A percentile compares a stretch with the other conserved stretches of the same genome.
Conservation (phyloP, 2,888 invertebrate genomes). For the Heliconius erato region DNA sequence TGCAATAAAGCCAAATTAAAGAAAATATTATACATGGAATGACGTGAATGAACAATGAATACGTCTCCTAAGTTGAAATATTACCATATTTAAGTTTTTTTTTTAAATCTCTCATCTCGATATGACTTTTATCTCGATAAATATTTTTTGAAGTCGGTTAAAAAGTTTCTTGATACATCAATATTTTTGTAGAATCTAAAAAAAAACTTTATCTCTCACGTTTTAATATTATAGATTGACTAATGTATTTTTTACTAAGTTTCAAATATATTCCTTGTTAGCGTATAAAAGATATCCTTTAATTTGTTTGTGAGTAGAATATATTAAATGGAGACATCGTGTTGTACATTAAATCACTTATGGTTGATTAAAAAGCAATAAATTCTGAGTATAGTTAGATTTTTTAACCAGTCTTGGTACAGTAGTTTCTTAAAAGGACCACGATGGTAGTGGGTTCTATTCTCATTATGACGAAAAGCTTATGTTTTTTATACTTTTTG, state of each 20-base stretch:
- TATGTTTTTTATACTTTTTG: too few species aligned
- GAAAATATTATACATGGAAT: background rate
- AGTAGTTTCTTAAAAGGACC: background rate
- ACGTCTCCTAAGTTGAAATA: background rate
- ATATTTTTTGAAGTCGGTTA: background rate
- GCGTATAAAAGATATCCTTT: conserved; percentile 43
- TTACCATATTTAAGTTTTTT: too few species aligned
- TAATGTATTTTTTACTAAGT: conserved; percentile 72
- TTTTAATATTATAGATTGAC: conserved; percentile 60
- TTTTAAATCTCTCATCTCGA: background rate
- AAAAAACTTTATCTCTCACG: conserved; percentile 64
- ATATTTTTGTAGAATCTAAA: conserved; percentile 63
- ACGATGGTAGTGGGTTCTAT: too few species aligned
- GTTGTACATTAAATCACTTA: conserved; percentile 1
- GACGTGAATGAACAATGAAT: background rate
- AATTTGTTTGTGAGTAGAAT: conserved; percentile 38
- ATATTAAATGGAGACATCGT: background rate
- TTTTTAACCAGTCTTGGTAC: background rate
- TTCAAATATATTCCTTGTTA: conserved; percentile 54
- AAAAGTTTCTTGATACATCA: background rate
- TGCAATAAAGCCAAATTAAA: background rate
- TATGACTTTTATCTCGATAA: background rate
- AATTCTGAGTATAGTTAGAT: background rate
- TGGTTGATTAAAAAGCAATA: conserved; percentile 16
- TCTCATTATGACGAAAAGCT: too few species aligned